Base-by-base conservation (phyloP, 2,888 invertebrate genomes). In the Cephus sareptanus region DNA sequence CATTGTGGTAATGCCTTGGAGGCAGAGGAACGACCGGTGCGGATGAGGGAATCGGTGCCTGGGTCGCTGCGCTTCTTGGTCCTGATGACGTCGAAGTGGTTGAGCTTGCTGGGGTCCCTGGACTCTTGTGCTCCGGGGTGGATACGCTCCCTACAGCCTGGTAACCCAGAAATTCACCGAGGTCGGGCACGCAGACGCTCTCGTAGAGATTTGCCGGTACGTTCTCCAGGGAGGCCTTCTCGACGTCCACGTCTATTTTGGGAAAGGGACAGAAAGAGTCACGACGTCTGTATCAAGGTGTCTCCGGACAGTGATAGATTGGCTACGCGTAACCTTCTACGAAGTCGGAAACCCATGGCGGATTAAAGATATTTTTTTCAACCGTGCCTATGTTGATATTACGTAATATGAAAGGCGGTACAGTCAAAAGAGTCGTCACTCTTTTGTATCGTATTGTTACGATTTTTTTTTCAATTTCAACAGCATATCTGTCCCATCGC, bases 141-240 rank as follows among this genome's bases (percentile, higher is more conserved):
- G 86, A 85, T 73, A 84, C 87, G 76, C 79, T 83, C 40, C 82
- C 80, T 11, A 87, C 80, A 69, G 85, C 86, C 81, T 90, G 90
- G 82, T 91, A 91, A 81, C 94, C 94, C 91, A 96, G 94, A 91
- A 95, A 95, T 79, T 95, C 94, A 81, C 94, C 94, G 84, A 95
- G 92, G 91, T 96, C 96, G 83, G 96, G 96, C 84, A 96, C 94
- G 93, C 96, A 96, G 87, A 96, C 96, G 92, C 94, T 94, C 91
- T 97, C 97, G 94, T 96, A 97, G 92, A 96, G 94, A 91, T 94
- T 95, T 78, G 95, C 93, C 11, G 95, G 94, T 85, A 95, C 95
- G 91, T 95, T 95, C 89, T 95, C 95, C 86, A 95, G 92, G 83
- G 95, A 92, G 11, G 95, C 94, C 76, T 96, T 94, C 90, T 96